A percentile compares a stretch with the other conserved stretches of the same genome.
phyloP scores from a whole-genome alignment of 2,113 vertebrate genomes.

The Genyomyrus donnyi region DNA sequence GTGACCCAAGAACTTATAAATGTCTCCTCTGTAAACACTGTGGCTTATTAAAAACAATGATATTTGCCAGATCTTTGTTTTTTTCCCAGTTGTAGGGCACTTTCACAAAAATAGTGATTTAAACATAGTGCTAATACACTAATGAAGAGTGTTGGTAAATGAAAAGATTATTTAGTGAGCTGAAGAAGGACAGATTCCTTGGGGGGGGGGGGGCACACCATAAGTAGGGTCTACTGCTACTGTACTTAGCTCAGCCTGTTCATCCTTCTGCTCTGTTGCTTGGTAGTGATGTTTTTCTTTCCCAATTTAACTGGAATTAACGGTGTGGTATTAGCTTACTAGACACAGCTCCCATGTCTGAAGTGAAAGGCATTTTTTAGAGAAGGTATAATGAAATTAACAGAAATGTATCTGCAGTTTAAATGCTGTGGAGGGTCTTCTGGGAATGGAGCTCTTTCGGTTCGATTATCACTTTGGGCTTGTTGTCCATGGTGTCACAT shows the following conservation, averaged over 20 bases:
- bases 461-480: background rate
- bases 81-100: background rate
- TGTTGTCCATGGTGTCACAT: background rate
- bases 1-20: background rate
- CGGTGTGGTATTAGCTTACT: background rate
- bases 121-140: background rate
- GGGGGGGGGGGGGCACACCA: background rate
- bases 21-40: background rate
- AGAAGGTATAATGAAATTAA: background rate
- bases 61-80: background rate
- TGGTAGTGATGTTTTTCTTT: background rate
- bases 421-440: background rate
- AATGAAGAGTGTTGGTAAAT: background rate
- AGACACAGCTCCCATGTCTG: background rate
- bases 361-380: background rate
- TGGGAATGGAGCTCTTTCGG: background rate
- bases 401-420: background rate
- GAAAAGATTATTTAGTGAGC: background rate
- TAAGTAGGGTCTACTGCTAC: background rate
- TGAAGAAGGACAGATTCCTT: background rate
- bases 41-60: background rate
- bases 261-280: background rate
- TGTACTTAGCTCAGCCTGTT: background rate
- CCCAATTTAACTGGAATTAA: background rate
- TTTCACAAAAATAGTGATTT: background rate